Evolutionary conservation across 2,113 vertebrate species (phyloP), one percentile per base, ranked within the genome.

Genomic region (Percopsis transmontana): DNA sequence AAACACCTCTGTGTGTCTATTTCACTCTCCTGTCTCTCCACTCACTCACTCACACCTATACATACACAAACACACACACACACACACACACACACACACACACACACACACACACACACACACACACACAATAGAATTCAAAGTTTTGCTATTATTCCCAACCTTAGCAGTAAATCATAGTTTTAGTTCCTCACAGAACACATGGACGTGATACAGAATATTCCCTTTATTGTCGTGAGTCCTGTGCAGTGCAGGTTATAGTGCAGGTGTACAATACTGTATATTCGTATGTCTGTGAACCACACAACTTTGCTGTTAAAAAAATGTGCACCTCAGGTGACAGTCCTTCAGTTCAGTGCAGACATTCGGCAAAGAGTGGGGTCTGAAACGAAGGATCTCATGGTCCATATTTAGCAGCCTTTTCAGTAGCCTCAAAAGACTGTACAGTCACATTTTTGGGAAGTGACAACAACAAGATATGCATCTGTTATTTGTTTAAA

Each of bases 131-230:
- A 48, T 47, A 58, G 57, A 55, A 76, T 76, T 72, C 51, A 70
- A 41, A 74, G 64, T 47, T 41, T 71, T 41, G 42, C 20, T 72
- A 41, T 8, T 20, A 47, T 74, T 62, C 50, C 20, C 9, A 55
- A 10, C 9, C 10, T 20, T 19, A 18, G 27, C 38, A 19, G 23
- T 41, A 39, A 23, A n/a, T 45, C 16, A 27, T 10, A 59, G 44
- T 51, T 88, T 61, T 66, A 80, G 79, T 53, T 74, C 72, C 83
- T 91, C 82, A 89, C 83, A 82, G 84, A 91, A 80, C 87, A 91
- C 82, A 70, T 68, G 50, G 63, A 91, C 89, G 90, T 92, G 89
- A 82, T 91, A 88, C 90, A 86, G 88, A 92, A 85, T 81, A 92
- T 68, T 60, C 52, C 44, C 77, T 90, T 90, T 85, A 86, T 88